Percentiles rank a stretch among this genome's conserved stretches.
Conservation (phyloP, 2,113 vertebrate genomes). For the Melanerpes aurifrons region DNA sequence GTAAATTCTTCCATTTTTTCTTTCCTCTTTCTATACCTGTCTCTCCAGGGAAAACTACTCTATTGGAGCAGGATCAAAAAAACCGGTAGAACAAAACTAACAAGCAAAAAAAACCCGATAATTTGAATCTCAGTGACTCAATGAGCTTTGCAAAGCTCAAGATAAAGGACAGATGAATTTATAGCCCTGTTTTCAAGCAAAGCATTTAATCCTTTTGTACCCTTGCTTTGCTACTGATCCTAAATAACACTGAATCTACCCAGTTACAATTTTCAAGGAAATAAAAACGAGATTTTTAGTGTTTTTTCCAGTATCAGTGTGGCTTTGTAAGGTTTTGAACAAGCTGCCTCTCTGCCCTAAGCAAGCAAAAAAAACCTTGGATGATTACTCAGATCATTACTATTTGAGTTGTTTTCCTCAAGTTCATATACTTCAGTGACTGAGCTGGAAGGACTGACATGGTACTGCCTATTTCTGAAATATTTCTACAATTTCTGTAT, state of each 20-base stretch:
- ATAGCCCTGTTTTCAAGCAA: not conserved
- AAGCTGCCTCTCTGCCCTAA: not conserved
- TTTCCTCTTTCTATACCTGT: not conserved
- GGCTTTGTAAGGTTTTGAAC: not conserved
- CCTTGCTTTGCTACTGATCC: not conserved
- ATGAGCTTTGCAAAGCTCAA: not conserved
- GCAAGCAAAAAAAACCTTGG: not conserved
- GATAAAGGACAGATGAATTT: not conserved
- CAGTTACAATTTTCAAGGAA: not conserved
- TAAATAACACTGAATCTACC: not conserved
- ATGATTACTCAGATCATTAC: not conserved
- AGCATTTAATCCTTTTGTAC: not conserved
- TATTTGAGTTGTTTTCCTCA: not conserved
- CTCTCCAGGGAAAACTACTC: not conserved
- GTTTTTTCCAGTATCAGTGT: not conserved
- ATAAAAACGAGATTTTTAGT: not conserved
- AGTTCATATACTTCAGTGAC: not conserved
- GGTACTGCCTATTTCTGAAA: not conserved
- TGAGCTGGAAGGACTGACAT: not conserved
- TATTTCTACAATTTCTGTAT: not conserved
- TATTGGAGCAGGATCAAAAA: not conserved
- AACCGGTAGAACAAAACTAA: not conserved
- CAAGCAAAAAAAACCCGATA: not conserved
- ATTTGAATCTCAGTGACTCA: not conserved
- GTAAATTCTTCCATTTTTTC: not conserved